Base-by-base conservation (phyloP, 1,140 invertebrate genomes). In the Pogonomyrmex barbatus region DNA sequence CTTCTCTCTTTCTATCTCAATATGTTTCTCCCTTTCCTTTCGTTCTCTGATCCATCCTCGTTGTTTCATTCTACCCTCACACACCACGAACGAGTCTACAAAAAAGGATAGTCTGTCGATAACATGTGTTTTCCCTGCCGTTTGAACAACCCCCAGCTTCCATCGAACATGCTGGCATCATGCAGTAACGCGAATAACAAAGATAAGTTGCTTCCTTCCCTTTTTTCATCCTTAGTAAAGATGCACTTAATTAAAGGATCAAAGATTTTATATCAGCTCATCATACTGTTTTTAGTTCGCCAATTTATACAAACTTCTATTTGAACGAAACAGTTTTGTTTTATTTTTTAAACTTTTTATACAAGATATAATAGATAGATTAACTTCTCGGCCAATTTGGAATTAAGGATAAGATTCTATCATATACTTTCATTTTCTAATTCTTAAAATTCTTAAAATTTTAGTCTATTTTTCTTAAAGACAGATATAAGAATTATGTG, bases 211-310 rank as follows among this genome's bases (percentile, higher is more conserved):
- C 30, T 67, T 58, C 24, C 33, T 10, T 39, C 24, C 84, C 52
- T 52, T 79, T 60, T 56, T 62, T 76, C 62, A 10, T 17, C 17
- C 24, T 68, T 56, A 63, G 14, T 83, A 78, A 91, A 88, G 87
- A 90, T 88, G 85, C 77, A 84, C 60, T 60, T 88, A 88, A 87
- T 92, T 89, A 87, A 91, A 91, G 90, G 88, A 81, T 91, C 71
- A 88, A 83, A 87, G 84, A 92, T 92, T 92, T 88, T 91, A 92
- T 93, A 92, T 93, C 87, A 86, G 65, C 77, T 85, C 71, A 86
- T 79, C 45, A 79, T 67, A 87, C 81, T 73, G 86, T 62, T 60
- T 4, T n/a, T 14, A 1, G 0, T 39, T 14, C 85, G 33, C 45
- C 85, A 81, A 92, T 91, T 91, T 91, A 85, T 91, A 90, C 90